A percentile compares a stretch with the other conserved stretches of the same genome.
phyloP scores from a whole-genome alignment of 2,888 invertebrate species.

The Spilosoma lubricipeda region DNA sequence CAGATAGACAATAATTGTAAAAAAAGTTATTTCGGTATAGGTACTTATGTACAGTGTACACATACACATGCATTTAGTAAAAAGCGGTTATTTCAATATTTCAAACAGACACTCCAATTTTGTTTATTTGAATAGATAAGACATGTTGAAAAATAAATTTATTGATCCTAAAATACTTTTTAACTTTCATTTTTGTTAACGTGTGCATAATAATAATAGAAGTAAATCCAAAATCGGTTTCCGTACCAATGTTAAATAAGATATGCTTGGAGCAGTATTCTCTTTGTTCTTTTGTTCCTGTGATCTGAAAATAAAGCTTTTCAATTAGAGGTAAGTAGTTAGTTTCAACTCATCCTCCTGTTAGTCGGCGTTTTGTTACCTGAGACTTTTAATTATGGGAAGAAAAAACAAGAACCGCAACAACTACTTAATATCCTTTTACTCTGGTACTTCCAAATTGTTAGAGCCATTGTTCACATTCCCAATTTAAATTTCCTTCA shows the following conservation, averaged over 20 bases:
- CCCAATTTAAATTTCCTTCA: background rate
- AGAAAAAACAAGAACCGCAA: background rate
- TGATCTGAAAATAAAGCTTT: constrained; percentile 27
- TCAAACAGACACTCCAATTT: too few relatives aligned
- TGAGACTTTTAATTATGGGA: too few relatives aligned
- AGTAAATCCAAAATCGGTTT: background rate
- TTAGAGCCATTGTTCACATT: background rate
- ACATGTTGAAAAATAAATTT: too few relatives aligned
- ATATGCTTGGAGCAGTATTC: constrained; percentile 60
- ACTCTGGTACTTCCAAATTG: background rate
- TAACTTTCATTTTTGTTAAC: too few relatives aligned
- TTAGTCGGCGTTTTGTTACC: background rate
- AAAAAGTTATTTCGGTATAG: too few relatives aligned
- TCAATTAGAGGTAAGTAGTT: background rate
- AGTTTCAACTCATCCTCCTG: background rate
- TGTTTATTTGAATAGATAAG: too few relatives aligned
- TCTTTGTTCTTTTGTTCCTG: constrained; percentile 24
- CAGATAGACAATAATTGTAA: too few relatives aligned
- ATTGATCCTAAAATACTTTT: background rate
- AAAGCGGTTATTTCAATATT: too few relatives aligned
- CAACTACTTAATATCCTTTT: background rate
- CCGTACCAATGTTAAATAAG: constrained; percentile 68
- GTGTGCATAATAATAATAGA: constrained; percentile 1
- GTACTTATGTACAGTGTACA: too few relatives aligned
- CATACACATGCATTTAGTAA: too few relatives aligned